These are phyloP conservation scores for Malurus splendens DNA, from an alignment of 2,797 vertebrate species.

Conservation along the genomic window DNA sequence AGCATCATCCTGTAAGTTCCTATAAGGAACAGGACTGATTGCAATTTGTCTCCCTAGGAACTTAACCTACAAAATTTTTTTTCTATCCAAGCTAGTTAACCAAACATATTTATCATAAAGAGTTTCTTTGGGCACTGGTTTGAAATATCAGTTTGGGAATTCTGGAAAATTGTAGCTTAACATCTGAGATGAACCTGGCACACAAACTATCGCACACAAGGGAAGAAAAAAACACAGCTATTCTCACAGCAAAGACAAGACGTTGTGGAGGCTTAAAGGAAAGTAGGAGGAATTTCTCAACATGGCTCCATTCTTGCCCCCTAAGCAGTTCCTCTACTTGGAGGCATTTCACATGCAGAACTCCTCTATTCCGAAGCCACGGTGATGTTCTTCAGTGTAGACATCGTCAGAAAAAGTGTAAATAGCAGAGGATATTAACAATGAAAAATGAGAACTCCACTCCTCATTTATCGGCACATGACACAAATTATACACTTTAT, in stretches of 20 bases:
- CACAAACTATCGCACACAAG: background rate
- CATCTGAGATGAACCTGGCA: background rate
- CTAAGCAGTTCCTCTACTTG: background rate
- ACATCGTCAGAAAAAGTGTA: background rate
- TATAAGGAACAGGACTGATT: background rate
- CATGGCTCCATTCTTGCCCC: rapidly evolving
- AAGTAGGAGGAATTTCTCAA: background rate
- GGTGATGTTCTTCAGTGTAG: background rate
- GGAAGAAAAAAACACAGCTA: background rate
- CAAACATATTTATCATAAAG: background rate
- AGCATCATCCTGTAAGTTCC: background rate
- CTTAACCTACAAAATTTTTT: background rate
- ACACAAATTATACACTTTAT: background rate
- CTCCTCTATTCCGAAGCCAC: rapidly evolving
- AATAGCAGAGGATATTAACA: background rate
- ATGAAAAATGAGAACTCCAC: background rate
- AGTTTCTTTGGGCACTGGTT: background rate
- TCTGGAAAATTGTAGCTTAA: background rate
- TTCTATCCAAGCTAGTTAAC: background rate
- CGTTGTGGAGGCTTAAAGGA: background rate
- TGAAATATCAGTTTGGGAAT: background rate
- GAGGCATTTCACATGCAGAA: rapidly evolving
- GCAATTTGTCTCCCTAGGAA: background rate
- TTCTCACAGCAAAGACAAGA: background rate
- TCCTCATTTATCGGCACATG: background rate